Conservation (phyloP, 1,140 invertebrate species). For the Drosophila baimaii region DNA sequence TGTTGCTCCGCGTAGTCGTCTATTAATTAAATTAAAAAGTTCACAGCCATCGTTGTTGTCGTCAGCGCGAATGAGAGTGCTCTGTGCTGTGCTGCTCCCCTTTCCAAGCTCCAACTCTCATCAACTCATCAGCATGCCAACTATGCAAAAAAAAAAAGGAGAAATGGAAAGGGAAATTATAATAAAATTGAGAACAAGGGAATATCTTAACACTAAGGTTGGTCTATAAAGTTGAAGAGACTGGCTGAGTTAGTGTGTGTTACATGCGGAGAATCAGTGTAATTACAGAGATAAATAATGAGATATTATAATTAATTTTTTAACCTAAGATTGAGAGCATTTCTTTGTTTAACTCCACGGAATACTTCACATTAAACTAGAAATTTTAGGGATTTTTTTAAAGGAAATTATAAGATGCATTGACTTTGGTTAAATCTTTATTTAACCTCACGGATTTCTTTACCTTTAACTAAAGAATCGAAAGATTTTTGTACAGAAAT, state of each 20-base stretch:
- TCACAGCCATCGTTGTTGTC: slow-evolving; percentile 55
- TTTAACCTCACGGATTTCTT: neutral
- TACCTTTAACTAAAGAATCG: neutral
- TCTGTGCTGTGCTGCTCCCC: slow-evolving; percentile 5
- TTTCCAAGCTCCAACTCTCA: slow-evolving; percentile 24
- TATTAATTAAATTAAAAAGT: slow-evolving; percentile 80
- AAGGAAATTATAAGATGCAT: no score
- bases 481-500: neutral
- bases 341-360: no score
- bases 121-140: slow-evolving; percentile 52
- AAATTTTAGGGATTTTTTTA: no score
- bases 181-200: slow-evolving; percentile 44
- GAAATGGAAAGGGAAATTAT: slow-evolving; percentile 9
- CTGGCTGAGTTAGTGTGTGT: slow-evolving; percentile 30
- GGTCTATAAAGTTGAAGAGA: neutral
- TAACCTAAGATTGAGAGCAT: no score
- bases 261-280: neutral
- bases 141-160: slow-evolving; percentile 58
- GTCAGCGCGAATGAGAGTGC: slow-evolving; percentile 21
- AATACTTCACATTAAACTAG: no score
- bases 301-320: no score
- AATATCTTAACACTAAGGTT: slow-evolving; percentile 40
- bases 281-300: no score
- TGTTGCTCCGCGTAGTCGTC: slow-evolving; percentile 46
- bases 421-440: no score